These are phyloP conservation scores for Melanotaenia parkinsoni DNA, from an alignment of 2,797 vertebrate species.

Conservation along the genomic window DNA sequence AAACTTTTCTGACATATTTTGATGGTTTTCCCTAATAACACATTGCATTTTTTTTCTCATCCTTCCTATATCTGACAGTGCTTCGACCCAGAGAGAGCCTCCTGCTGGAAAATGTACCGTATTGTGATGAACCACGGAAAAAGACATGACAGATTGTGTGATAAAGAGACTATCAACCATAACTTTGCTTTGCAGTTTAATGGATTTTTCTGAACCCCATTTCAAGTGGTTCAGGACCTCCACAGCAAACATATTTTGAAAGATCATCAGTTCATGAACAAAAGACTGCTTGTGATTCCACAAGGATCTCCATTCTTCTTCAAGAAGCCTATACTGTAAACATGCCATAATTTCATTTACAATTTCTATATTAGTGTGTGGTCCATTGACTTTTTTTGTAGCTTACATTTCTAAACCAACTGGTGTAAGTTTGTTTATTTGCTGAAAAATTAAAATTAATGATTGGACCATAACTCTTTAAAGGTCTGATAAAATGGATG, in stretches of 20 bases:
- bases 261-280: slow-evolving; percentile 1
- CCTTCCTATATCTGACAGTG: slow-evolving; percentile 54
- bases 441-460: background rate
- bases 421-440: background rate
- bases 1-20: background rate
- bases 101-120: slow-evolving; percentile 84
- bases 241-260: background rate
- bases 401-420: background rate
- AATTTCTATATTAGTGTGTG: slow-evolving; percentile 9
- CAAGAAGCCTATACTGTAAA: slow-evolving; percentile 1
- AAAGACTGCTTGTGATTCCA: background rate
- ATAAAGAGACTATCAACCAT: slow-evolving; percentile 27
- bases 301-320: slow-evolving; percentile 11
- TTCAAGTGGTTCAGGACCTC: slow-evolving; percentile 15
- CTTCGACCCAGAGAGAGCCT: slow-evolving; percentile 79
- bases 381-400: background rate
- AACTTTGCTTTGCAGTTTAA: slow-evolving; percentile 8
- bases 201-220: slow-evolving; percentile 10
- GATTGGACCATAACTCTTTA: background rate
- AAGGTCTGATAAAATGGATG: background rate
- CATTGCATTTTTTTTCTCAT: background rate
- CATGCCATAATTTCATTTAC: slow-evolving; percentile 16
- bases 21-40: background rate
- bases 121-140: slow-evolving; percentile 79
- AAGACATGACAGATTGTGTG: slow-evolving; percentile 60